Evolutionary conservation across 2,888 invertebrate genomes (phyloP), one percentile per base, ranked within the genome.

Genomic region (Heliconius charithonia): DNA sequence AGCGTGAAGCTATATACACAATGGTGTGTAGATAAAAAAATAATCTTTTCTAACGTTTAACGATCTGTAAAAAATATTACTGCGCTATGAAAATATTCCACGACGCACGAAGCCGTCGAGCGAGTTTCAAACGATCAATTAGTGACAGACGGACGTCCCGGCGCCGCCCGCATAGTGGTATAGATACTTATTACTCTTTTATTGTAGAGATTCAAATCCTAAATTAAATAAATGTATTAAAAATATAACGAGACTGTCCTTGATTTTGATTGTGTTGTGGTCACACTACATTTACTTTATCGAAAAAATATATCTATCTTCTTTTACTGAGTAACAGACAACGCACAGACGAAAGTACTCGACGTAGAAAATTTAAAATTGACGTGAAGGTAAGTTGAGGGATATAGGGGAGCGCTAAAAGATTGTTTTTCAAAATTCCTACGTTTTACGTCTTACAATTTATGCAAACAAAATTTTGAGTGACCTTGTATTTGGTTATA

Each of bases 61-160:
- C 67, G 4, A 41, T 67, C 37, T 67, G 41, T 41, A 25, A 41
- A 41, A 41, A n/a, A 41, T 67, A 25, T 25, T 25, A 67, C n/a
- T 71, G 22, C 32, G 32, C 51, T 19, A 29, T 71, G 29, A 73
- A 73, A 62, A 73, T 63, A 62, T 73, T 73, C 37, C 62, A 73
- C 62, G 25, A 25, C 27, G 71, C 71, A 29, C 56, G 62, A 73
- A 63, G 73, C 73, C 37, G 41, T 37, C 73, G 32, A 73, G 37
- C 41, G 73, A 19, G 25, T 62, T 62, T 62, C 62, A 73, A 73
- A 59, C 62, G 73, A 59, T 25, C 73, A 73, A 73, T 73, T 73
- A 73, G 73, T 59, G 73, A 73, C 73, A 62, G 62, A 62, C 62
- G 73, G 62, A 62, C 73, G 59, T 62, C 16, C 73, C 73, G 62